Evolutionary conservation across 2,888 invertebrate genomes (phyloP), one percentile per base, ranked within the genome.

Genomic region (Ectropis crepuscularia): DNA sequence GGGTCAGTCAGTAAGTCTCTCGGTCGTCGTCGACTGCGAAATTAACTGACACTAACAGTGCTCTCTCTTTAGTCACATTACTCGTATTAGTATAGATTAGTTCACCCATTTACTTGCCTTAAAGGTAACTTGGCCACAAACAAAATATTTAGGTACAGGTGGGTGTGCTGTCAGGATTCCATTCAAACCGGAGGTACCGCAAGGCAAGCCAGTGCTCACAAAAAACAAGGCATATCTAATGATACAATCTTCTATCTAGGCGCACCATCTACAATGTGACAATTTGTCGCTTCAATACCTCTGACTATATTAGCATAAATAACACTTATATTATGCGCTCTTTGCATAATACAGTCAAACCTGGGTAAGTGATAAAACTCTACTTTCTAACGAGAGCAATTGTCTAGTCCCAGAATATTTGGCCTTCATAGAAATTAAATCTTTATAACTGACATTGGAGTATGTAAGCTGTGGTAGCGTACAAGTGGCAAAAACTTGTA

Each of bases 81-180:
- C 9, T 28, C 10, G 51, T 51, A 11, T 46, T 10, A 28, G 10
- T 8, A 5, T 5, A 37, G 11, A 5, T 37, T 49, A 49, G 49
- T 37, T 49, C 11, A 5, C 6, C 11, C 11, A 37, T 49, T 49
- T 49, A 5, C 7, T 10, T 11, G n/a, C 11, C 7, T 37, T n/a
- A 6, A 37, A 37, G 37, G 37, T 37, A 37, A 49, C 7, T 49
- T 49, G 2, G 36, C n/a, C 7, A 36, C 6, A 39, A 9, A 12
- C 60, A 57, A 65, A 61, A 68, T 63, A 63, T 65, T 53, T 60
- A 61, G 69, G 50, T 54, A 59, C 63, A 46, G 45, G 67, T 72
- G 72, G 70, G 72, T 63, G 72, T 66, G 70, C 60, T 63, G 61
- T 61, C 69, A 57, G 58, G 69, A 71, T 72, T 71, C 72, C 72